Evolutionary conservation across 1,140 invertebrate species (phyloP).

Genomic region (Lepidostoma basale): DNA sequence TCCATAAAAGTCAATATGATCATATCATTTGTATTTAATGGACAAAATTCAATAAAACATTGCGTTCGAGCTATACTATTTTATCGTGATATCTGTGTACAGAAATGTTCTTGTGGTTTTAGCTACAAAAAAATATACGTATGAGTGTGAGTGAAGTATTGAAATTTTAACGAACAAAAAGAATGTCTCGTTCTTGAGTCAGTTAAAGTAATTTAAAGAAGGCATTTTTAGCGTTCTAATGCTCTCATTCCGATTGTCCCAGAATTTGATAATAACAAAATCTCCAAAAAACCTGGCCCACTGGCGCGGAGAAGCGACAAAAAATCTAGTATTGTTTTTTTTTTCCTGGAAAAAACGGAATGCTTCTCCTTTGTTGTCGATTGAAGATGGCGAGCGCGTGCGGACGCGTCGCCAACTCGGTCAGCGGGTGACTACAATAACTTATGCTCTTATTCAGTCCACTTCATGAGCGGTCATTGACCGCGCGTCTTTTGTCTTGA

Average conservation of each 20-base stretch:
- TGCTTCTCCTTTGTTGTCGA: slow-evolving; percentile 2
- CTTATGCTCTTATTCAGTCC: slow-evolving; percentile 40
- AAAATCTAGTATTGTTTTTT: background rate
- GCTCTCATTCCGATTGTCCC: background rate
- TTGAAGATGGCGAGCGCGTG: slow-evolving; percentile 3
- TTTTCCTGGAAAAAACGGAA: background rate
- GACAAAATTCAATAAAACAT: too few relatives aligned
- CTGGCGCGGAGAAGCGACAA: background rate
- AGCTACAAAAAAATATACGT: too few relatives aligned
- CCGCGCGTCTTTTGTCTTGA: background rate
- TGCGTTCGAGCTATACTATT: too few relatives aligned
- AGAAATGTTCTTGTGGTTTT: too few relatives aligned
- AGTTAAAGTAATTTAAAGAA: too few relatives aligned
- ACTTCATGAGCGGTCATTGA: slow-evolving; percentile 41
- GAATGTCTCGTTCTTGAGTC: too few relatives aligned
- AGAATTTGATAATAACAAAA: slow-evolving; percentile 1
- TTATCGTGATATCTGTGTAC: too few relatives aligned
- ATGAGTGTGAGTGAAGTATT: too few relatives aligned
- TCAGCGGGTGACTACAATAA: slow-evolving; percentile 32
- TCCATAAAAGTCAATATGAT: too few relatives aligned
- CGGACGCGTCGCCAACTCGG: slow-evolving; percentile 37
- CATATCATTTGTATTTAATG: too few relatives aligned
- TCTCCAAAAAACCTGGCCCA: background rate
- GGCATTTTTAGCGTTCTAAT: slow-evolving; percentile 15
- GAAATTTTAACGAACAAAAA: too few relatives aligned